Percentiles rank a stretch among this genome's conserved stretches.
These are phyloP conservation scores for Pangasius larnaudii DNA, from an alignment of 2,797 vertebrate species.

Conservation along the genomic window DNA sequence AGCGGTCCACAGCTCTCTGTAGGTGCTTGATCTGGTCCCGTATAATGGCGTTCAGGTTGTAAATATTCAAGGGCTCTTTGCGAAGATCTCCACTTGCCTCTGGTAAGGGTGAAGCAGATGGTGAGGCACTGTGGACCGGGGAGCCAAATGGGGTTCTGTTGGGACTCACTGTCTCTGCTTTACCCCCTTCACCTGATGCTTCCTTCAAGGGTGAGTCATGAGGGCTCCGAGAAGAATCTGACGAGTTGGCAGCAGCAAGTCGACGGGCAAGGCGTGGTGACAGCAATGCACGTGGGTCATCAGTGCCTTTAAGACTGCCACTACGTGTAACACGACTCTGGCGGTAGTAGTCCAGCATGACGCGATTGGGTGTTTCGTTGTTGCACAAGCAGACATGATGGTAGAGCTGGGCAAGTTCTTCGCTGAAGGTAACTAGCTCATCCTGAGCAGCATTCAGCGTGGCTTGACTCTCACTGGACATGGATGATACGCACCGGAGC, in stretches of 20 bases:
- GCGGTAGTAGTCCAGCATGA: conserved; percentile 98
- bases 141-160: conserved; percentile 81
- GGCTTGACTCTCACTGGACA: conserved; percentile 88
- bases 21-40: conserved; percentile 98
- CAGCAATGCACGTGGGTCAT: conserved; percentile 88
- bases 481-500: conserved; percentile 78
- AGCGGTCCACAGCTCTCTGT: conserved; percentile 95
- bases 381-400: conserved; percentile 98
- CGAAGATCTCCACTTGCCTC: conserved; percentile 89
- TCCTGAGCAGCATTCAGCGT: conserved; percentile 94
- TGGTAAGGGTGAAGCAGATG: conserved; percentile 81
- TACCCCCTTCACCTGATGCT: conserved; percentile 61
- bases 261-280: conserved; percentile 89
- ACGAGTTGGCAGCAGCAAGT: conserved; percentile 79
- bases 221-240: conserved; percentile 77
- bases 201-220: conserved; percentile 86
- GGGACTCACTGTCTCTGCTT: conserved; percentile 74
- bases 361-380: conserved; percentile 95
- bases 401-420: conserved; percentile 97
- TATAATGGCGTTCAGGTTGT: conserved; percentile 98
- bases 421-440: conserved; percentile 95
- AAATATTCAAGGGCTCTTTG: conserved; percentile 98
- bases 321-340: conserved; percentile 92
- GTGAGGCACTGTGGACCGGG: conserved; percentile 79
- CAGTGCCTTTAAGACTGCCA: conserved; percentile 91